phyloP scores from a whole-genome alignment of 92 coral and sea anemone genomes.

The Porites rus region DNA sequence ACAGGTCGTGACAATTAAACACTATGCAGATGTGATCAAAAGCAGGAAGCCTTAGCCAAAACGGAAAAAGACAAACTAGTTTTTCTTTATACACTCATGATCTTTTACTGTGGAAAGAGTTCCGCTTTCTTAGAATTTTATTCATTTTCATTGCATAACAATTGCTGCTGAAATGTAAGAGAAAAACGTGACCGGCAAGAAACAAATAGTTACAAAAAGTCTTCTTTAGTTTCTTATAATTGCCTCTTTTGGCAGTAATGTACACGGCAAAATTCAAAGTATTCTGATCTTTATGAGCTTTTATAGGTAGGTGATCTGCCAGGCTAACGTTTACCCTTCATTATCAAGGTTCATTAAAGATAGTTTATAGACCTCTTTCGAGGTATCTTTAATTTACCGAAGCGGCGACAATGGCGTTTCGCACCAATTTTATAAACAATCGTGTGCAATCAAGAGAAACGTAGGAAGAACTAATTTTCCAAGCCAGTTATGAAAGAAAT shows the following conservation, averaged over 20 bases:
- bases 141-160: background rate
- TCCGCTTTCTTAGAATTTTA: background rate
- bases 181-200: background rate
- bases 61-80: background rate
- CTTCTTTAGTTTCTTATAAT: background rate
- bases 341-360: constrained; percentile 5
- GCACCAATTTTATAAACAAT: background rate
- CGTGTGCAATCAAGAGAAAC: background rate
- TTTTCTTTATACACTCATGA: background rate
- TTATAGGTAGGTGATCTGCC: background rate
- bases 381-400: background rate
- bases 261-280: background rate
- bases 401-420: background rate
- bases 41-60: background rate
- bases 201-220: background rate
- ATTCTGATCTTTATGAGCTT: background rate
- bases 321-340: background rate
- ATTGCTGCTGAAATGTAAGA: no score
- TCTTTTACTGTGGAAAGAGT: background rate
- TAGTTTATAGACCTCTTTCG: background rate
- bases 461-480: constrained; percentile 11
- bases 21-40: background rate
- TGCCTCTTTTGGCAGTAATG: background rate
- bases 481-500: background rate
- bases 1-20: background rate